These are phyloP conservation scores for Heliconius aoede DNA, from an alignment of 2,888 invertebrate species.

Conservation along the genomic window DNA sequence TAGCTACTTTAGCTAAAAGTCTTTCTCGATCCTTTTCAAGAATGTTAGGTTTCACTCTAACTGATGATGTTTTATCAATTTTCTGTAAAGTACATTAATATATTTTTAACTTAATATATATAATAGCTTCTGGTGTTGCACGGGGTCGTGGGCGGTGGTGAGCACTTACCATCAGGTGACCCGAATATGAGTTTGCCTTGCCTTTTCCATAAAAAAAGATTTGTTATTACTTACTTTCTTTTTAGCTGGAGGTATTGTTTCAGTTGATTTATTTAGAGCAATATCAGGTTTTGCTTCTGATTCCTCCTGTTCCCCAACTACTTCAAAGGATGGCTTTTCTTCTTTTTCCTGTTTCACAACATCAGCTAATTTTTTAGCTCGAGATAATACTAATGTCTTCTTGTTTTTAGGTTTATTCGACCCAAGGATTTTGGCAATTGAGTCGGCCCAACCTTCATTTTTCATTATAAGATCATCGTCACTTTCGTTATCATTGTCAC, in stretches of 20 bases:
- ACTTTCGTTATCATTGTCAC: conserved; percentile 45
- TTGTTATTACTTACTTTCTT: conserved; percentile 59
- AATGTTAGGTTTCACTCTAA: conserved; percentile 90
- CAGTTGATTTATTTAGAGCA: conserved; percentile 46
- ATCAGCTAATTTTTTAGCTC: conserved; percentile 89
- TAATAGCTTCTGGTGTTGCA: too few species aligned
- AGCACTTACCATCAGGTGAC: too few species aligned
- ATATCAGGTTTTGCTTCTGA: conserved; percentile 59
- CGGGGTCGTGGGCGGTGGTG: too few species aligned
- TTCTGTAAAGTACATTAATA: conserved; percentile 74
- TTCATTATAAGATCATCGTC: conserved; percentile 60
- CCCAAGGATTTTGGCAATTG: conserved; percentile 90
- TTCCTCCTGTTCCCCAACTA: conserved; percentile 84
- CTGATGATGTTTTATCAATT: conserved; percentile 84
- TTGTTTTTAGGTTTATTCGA: conserved; percentile 89
- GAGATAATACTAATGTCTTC: conserved; percentile 89
- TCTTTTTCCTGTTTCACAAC: conserved; percentile 74
- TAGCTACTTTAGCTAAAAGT: conserved; percentile 91
- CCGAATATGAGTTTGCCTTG: too few species aligned
- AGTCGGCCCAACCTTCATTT: conserved; percentile 92
- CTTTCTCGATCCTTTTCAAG: conserved; percentile 91
- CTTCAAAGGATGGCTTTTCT: conserved; percentile 85
- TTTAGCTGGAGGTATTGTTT: conserved; percentile 66
- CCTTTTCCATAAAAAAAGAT: too few species aligned
- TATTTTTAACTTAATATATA: neutral